A percentile compares a stretch with the other conserved stretches of the same genome.
Evolutionary conservation across 1,140 invertebrate genomes (phyloP).

Genomic region (honey bee (Apis mellifera)): Amel_HAv3.1 CM009931.2:9387501-9388000

Average conservation of each 20-base stretch:
- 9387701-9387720: neutral
- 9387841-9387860: neutral
- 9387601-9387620: neutral
- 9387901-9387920: neutral
- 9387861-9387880: too few relatives aligned
- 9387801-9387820: neutral
- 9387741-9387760: too few relatives aligned
- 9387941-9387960: neutral
- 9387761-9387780: too few relatives aligned
- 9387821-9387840: neutral
- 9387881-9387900: neutral
- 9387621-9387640: neutral
- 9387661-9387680: conserved; percentile 8
- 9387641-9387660: neutral
- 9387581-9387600: neutral
- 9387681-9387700: neutral
- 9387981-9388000: neutral
- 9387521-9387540: too few relatives aligned
- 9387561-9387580: neutral
- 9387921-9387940: neutral
- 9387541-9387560: neutral
- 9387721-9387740: neutral
- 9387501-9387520: too few relatives aligned
- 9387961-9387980: neutral
- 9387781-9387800: too few relatives aligned